A percentile compares a stretch with the other conserved stretches of the same genome.
These are phyloP conservation scores for Aspidiotus rigidus DNA, from an alignment of 2,888 invertebrate species.

Conservation along the genomic window DNA sequence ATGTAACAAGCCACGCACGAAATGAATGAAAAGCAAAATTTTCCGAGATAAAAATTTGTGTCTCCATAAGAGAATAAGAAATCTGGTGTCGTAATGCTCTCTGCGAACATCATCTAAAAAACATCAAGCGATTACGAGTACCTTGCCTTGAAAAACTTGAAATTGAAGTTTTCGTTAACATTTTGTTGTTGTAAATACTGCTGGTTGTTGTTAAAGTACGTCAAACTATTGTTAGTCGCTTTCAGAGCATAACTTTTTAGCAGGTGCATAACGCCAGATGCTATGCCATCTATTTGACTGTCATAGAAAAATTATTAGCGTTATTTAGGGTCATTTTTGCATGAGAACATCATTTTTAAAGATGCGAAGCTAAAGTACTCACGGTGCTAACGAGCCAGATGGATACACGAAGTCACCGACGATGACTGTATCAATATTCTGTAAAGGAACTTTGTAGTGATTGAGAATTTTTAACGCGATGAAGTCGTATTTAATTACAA, in stretches of 20 bases:
- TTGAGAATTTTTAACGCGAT: constrained; percentile 67
- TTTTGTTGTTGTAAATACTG: not conserved
- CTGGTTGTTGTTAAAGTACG: constrained; percentile 11
- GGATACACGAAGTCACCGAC: constrained; percentile 75
- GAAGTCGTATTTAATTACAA: constrained; percentile 75
- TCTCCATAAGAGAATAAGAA: too few species aligned
- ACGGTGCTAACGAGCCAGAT: constrained; percentile 71
- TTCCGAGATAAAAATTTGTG: too few species aligned
- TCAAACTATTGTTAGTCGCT: constrained; percentile 39
- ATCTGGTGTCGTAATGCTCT: too few species aligned
- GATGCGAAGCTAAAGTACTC: constrained; percentile 46
- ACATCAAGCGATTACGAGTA: constrained; percentile 10
- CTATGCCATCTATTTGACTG: constrained; percentile 62
- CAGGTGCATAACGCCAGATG: constrained; percentile 58
- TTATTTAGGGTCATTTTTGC: too few species aligned
- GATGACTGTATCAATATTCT: constrained; percentile 60
- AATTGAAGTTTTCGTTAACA: constrained; percentile 26
- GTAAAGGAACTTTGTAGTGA: constrained; percentile 58
- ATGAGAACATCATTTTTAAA: too few species aligned
- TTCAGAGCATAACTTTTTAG: constrained; percentile 60
- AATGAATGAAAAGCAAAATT: not conserved
- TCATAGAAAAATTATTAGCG: constrained; percentile 26
- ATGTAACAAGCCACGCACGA: not conserved
- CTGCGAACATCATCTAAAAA: not conserved
- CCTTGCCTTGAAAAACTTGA: constrained; percentile 26